Percentiles rank a stretch among this genome's conserved stretches.
These are phyloP conservation scores for Oriolus oriolus DNA, from an alignment of 2,113 vertebrate species.

Conservation along the genomic window DNA sequence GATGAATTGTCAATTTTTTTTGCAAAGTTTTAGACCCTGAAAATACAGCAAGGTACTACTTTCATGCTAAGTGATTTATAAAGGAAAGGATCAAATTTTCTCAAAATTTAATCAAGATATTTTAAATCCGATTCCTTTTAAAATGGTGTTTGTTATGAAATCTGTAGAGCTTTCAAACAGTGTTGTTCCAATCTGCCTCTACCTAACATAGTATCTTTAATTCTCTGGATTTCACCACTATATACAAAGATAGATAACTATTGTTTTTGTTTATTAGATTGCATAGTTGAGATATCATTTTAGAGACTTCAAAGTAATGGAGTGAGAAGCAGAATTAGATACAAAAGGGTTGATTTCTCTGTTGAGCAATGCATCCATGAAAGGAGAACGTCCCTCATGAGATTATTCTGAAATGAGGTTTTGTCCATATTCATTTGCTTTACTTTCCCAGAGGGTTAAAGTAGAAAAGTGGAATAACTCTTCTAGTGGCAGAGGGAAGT, in stretches of 20 bases:
- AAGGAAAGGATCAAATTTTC: background rate
- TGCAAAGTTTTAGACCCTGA: background rate
- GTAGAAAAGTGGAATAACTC: background rate
- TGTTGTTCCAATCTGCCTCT: background rate
- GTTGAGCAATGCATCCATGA: background rate
- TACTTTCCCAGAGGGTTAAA: constrained; percentile 6
- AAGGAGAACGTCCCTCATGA: background rate
- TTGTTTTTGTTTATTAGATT: background rate
- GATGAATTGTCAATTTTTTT: background rate
- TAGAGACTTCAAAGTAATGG: constrained; percentile 5
- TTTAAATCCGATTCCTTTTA: background rate
- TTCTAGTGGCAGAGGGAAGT: background rate
- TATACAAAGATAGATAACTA: background rate
- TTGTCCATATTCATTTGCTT: constrained; percentile 31
- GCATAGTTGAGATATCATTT: background rate
- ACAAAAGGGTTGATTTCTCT: constrained; percentile 8
- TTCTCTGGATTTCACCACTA: background rate
- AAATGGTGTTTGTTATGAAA: background rate
- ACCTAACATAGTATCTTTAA: background rate
- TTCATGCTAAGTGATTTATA: background rate
- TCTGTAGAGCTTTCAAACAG: background rate
- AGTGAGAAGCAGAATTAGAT: background rate
- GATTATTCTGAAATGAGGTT: constrained; percentile 21
- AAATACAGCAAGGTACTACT: background rate
- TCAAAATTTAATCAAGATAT: background rate